Conservation (phyloP, 2,113 vertebrate genomes). For the Campylomormyrus numenius region DNA sequence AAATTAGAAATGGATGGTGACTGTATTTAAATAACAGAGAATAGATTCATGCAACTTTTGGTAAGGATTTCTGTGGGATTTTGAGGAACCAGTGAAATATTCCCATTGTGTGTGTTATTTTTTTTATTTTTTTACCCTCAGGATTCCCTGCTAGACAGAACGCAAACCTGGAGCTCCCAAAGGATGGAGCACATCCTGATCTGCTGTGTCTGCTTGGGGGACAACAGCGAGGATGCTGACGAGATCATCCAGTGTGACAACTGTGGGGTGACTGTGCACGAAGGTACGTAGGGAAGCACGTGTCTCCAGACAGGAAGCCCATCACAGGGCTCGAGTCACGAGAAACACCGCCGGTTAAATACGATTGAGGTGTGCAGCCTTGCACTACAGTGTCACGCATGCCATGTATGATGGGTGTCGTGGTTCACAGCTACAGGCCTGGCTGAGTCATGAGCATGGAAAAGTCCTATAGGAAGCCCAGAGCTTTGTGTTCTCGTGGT, state of each 20-base stretch:
- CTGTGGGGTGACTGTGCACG: constrained; percentile 96
- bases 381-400: background rate
- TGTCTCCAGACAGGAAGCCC: background rate
- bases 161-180: constrained; percentile 87
- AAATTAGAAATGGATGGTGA: background rate
- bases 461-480: background rate
- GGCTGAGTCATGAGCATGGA: background rate
- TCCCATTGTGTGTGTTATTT: constrained; percentile 13
- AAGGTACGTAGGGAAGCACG: constrained; percentile 70
- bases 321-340: background rate
- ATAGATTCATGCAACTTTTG: background rate
- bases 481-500: background rate
- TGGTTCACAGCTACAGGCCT: background rate
- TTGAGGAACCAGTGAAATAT: constrained; percentile 3
- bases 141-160: constrained; percentile 85
- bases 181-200: constrained; percentile 95
- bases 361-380: background rate
- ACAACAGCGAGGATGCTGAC: constrained; percentile 97
- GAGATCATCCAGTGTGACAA: constrained; percentile 99
- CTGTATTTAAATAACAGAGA: background rate
- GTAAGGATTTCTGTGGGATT: constrained; percentile 16
- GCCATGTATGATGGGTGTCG: background rate
- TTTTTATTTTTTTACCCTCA: constrained; percentile 41
- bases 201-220: constrained; percentile 96
- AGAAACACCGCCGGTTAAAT: background rate